phyloP scores from a whole-genome alignment of 2,888 invertebrate genomes.

The Carabus problematicus region DNA sequence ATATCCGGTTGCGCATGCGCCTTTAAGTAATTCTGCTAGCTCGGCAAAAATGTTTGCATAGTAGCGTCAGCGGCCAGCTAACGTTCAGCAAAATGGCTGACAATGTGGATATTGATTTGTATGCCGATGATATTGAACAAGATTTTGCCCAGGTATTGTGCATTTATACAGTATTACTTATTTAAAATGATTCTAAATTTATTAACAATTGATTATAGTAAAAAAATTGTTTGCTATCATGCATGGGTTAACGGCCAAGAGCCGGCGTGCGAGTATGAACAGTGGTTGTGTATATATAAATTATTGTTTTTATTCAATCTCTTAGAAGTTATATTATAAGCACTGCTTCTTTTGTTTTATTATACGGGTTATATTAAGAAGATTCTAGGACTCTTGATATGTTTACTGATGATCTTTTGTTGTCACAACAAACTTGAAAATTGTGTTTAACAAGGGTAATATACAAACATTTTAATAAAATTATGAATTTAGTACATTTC shows the following conservation, averaged over 20 bases:
- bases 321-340: no score
- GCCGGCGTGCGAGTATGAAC: slow-evolving; percentile 7
- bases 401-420: no score
- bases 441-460: no score
- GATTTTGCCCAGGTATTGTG: slow-evolving; percentile 80
- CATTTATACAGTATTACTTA: background rate
- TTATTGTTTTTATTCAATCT: slow-evolving; percentile 4
- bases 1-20: slow-evolving; percentile 15
- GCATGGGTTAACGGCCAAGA: slow-evolving; percentile 16
- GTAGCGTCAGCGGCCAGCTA: slow-evolving; percentile 2
- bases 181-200: background rate
- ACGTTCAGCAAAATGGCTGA: slow-evolving; percentile 80
- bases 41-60: slow-evolving; percentile 32
- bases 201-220: background rate
- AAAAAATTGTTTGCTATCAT: background rate
- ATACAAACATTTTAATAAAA: no score
- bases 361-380: no score
- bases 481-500: no score
- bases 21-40: slow-evolving; percentile 45
- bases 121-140: slow-evolving; percentile 95
- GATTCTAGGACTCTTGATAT: no score
- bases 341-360: no score
- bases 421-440: no score
- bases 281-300: slow-evolving; percentile 31
- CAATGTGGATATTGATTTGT: slow-evolving; percentile 95